These are phyloP conservation scores for Conomelus anceps DNA, from an alignment of 2,888 invertebrate genomes.

Conservation along the genomic window DNA sequence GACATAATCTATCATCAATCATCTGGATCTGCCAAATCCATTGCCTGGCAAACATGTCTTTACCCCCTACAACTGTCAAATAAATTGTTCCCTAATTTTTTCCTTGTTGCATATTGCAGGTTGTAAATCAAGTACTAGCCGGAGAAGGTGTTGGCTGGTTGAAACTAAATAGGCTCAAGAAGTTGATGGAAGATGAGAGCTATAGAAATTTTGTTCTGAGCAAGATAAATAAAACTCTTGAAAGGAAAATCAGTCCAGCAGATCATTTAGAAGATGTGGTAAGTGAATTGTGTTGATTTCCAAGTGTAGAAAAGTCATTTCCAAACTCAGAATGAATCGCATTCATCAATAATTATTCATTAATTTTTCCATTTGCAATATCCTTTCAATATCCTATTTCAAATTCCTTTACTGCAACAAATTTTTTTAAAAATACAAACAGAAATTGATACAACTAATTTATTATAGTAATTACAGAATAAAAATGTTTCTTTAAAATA, in stretches of 20 bases:
- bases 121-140: slow-evolving; percentile 73
- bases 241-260: slow-evolving; percentile 86
- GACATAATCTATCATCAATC: too few species aligned
- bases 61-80: too few species aligned
- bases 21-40: too few species aligned
- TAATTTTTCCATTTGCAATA: slow-evolving; percentile 19
- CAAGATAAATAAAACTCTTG: slow-evolving; percentile 88
- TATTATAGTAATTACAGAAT: too few species aligned
- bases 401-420: too few species aligned
- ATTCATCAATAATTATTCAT: not conserved
- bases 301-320: not conserved
- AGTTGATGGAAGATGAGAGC: slow-evolving; percentile 98
- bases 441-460: too few species aligned
- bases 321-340: too few species aligned
- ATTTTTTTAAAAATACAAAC: too few species aligned
- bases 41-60: too few species aligned
- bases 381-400: too few species aligned
- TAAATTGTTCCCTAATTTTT: not conserved
- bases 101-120: slow-evolving; percentile 43
- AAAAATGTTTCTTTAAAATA: too few species aligned
- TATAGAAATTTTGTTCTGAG: slow-evolving; percentile 93
- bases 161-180: slow-evolving; percentile 83
- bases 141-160: slow-evolving; percentile 97
- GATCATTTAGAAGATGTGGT: slow-evolving; percentile 98
- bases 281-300: slow-evolving; percentile 41